phyloP scores from a whole-genome alignment of 2,113 vertebrate genomes.

The Pseudonaja textilis region DNA sequence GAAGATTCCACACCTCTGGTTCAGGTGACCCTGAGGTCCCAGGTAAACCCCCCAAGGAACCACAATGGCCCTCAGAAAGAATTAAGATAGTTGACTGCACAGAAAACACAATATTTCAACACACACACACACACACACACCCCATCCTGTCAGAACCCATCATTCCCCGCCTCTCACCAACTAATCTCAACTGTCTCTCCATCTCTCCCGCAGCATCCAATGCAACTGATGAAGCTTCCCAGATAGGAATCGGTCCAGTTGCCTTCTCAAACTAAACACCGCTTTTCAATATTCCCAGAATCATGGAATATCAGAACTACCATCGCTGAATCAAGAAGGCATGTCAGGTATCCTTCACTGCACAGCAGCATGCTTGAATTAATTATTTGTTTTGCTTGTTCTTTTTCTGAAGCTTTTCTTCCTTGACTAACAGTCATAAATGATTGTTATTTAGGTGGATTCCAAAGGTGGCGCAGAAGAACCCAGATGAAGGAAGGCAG shows the following conservation, averaged over 20 bases:
- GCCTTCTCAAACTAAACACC: neutral
- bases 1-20: neutral
- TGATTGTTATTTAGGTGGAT: neutral
- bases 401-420: neutral
- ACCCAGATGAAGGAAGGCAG: neutral
- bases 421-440: neutral
- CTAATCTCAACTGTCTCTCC: neutral
- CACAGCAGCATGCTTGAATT: neutral
- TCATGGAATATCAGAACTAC: neutral
- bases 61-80: neutral
- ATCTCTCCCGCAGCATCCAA: no score
- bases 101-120: neutral
- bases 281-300: neutral
- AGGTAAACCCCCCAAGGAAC: neutral
- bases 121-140: no score
- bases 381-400: neutral
- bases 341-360: neutral
- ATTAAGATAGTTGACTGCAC: neutral
- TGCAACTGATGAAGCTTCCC: no score
- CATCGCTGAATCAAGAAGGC: neutral
- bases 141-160: neutral
- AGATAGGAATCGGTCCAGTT: neutral
- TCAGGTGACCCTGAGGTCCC: neutral
- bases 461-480: neutral
- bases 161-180: neutral